phyloP scores from a whole-genome alignment of 2,113 vertebrate genomes.

The Varanus komodoensis region DNA sequence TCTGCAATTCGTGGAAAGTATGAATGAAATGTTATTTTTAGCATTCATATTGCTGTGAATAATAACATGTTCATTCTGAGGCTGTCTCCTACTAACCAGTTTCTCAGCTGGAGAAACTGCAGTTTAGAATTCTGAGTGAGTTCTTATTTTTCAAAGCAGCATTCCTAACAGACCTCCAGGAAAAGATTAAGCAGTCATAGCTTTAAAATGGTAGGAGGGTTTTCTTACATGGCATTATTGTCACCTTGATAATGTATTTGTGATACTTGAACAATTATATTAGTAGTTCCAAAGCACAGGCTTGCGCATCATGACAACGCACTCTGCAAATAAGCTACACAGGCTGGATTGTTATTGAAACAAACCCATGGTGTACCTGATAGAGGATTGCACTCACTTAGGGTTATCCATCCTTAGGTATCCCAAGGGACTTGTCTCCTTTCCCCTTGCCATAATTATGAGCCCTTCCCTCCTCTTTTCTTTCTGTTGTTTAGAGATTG shows the following conservation, averaged over 20 bases:
- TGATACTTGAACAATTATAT: neutral
- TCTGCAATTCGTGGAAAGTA: slow-evolving; percentile 24
- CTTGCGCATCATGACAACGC: too few relatives aligned
- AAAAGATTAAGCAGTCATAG: neutral
- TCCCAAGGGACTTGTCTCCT: too few relatives aligned
- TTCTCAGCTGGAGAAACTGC: neutral
- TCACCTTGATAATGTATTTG: neutral
- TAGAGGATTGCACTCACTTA: too few relatives aligned
- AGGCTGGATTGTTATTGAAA: too few relatives aligned
- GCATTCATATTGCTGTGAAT: slow-evolving; percentile 2
- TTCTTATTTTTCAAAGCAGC: neutral
- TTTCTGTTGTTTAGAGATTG: too few relatives aligned
- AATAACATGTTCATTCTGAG: slow-evolving; percentile 6
- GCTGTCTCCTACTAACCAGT: neutral
- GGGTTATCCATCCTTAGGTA: too few relatives aligned
- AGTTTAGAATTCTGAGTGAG: rapidly evolving
- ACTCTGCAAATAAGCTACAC: too few relatives aligned
- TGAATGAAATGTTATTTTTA: neutral
- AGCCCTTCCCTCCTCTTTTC: too few relatives aligned
- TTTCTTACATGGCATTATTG: neutral
- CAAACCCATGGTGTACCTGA: too few relatives aligned
- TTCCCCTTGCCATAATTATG: too few relatives aligned
- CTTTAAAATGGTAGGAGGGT: neutral
- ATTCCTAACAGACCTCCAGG: neutral
- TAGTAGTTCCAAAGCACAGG: neutral